phyloP scores from a whole-genome alignment of 2,888 invertebrate genomes.

The Oligia fasciuncula region DNA sequence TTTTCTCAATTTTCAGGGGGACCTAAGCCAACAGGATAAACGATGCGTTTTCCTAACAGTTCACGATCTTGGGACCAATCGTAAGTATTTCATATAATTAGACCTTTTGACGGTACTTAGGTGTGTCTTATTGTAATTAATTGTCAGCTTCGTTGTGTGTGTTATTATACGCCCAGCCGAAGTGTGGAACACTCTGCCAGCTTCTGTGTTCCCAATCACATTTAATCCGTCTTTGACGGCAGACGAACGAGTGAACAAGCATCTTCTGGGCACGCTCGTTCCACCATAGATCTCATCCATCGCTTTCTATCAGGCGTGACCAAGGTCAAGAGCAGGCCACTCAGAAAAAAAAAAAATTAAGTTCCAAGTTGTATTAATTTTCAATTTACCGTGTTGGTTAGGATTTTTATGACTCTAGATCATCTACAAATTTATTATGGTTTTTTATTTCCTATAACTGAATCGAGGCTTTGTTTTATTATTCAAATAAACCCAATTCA shows the following conservation, averaged over 20 bases:
- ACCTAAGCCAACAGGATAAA: conserved; percentile 94
- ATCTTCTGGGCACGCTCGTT: too few species aligned
- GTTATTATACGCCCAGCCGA: too few species aligned
- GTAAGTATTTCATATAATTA: conserved; percentile 86
- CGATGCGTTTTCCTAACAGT: conserved; percentile 96
- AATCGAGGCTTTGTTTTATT: conserved; percentile 27
- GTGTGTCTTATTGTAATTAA: neutral
- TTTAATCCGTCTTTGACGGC: too few species aligned
- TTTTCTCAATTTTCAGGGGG: conserved; percentile 91
- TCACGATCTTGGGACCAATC: conserved; percentile 96
- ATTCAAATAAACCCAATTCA: conserved; percentile 34
- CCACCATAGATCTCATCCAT: too few species aligned
- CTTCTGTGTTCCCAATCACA: too few species aligned
- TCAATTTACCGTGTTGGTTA: neutral
- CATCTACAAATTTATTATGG: neutral
- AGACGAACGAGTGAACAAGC: too few species aligned
- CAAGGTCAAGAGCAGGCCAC: too few species aligned
- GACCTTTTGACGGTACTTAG: neutral
- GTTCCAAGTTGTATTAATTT: neutral
- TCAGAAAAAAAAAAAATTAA: too few species aligned
- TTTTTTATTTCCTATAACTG: conserved; percentile 1
- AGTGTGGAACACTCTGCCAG: too few species aligned
- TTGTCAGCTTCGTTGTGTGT: too few species aligned
- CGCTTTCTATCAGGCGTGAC: too few species aligned
- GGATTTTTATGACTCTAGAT: conserved; percentile 23